These are phyloP conservation scores for Amblyraja radiata DNA, from an alignment of 2,797 vertebrate genomes.

Conservation along the genomic window DNA sequence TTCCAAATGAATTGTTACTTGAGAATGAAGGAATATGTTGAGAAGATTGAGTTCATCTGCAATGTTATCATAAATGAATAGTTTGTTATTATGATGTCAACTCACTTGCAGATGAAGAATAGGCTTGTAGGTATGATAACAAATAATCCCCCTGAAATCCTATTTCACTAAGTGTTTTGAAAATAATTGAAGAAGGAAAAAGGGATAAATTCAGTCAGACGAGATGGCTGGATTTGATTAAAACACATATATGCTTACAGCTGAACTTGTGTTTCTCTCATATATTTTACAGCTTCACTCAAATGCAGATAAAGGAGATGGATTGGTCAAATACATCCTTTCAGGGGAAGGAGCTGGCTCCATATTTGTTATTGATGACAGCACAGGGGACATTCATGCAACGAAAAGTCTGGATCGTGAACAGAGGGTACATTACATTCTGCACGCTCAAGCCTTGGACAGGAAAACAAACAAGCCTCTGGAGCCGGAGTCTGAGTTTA, in stretches of 20 bases:
- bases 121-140: neutral
- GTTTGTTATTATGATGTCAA: neutral
- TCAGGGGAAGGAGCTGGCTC: slow-evolving; percentile 91
- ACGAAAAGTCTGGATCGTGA: slow-evolving; percentile 94
- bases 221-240: neutral
- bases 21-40: neutral
- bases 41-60: neutral
- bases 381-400: slow-evolving; percentile 93
- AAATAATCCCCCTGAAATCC: neutral
- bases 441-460: slow-evolving; percentile 92
- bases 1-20: neutral
- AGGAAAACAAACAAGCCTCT: slow-evolving; percentile 87
- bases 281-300: slow-evolving; percentile 80
- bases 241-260: neutral
- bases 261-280: neutral
- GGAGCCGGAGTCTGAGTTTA: slow-evolving; percentile 94
- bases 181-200: neutral
- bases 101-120: neutral
- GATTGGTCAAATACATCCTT: slow-evolving; percentile 92
- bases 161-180: neutral
- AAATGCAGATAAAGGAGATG: slow-evolving; percentile 97
- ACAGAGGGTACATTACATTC: slow-evolving; percentile 88
- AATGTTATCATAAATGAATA: neutral
- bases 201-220: neutral
- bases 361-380: slow-evolving; percentile 95